Evolutionary conservation across 2,888 invertebrate species (phyloP), one percentile per base, ranked within the genome.

Genomic region (Eulithis prunata): DNA sequence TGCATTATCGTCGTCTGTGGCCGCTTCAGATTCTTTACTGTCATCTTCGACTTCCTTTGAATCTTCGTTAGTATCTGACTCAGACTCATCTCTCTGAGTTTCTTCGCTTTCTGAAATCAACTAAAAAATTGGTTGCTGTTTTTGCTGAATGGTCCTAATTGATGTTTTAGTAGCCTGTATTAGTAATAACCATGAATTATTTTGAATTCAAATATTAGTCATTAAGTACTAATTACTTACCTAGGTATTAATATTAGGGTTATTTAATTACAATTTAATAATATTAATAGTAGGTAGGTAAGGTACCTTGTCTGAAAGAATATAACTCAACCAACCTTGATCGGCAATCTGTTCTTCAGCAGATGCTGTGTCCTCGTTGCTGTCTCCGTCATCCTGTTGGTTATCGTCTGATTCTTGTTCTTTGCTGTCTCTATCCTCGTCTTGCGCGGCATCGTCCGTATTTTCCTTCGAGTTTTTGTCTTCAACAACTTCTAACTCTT

Each of bases 281-380:
- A 21, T 21, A 21, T 21, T 1, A 21, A 21, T 21, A 21, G 21
- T 21, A 21, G 21, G 21, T 21, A 21, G 21, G 21, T 21, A 21
- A 32, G 32, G 1, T 3, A 32, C 32, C 8, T 41, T 1, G 41
- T 41, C 10, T 41, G 41, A 41, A 41, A 41, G 10, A 41, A 41
- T 41, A 38, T 7, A 2, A 8, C 41, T 41, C 2, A 11, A 41
- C 11, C n/a, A 59, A 67, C 91, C 92, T 84, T 87, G 85, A 75
- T 92, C 91, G 81, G 81, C 82, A 84, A 88, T 84, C 84, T 86
- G 82, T 75, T 91, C 92, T 71, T 93, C 94, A 90, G 91, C 89
- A 76, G 89, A 89, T 87, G 89, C 88, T 77, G 73, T 71, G 11
- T 88, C 76, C 64, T 81, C 89, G 74, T 83, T 82, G 81, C 87